Percentiles rank a stretch among this genome's conserved stretches.
Evolutionary conservation across 2,888 invertebrate genomes (phyloP).

Genomic region (Heliconius sara): DNA sequence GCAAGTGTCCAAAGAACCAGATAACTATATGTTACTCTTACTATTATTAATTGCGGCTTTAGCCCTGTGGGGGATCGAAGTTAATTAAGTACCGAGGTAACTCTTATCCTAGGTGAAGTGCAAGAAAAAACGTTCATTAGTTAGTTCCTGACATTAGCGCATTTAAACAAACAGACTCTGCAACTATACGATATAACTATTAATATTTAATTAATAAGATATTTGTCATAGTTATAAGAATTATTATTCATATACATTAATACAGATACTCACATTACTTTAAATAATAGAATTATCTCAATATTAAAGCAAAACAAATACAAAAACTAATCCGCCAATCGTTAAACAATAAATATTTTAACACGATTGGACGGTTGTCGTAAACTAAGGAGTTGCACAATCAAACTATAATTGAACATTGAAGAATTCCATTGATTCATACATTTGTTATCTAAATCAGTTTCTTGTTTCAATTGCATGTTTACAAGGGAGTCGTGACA

Average conservation of each 20-base stretch:
- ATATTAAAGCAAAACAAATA: neutral
- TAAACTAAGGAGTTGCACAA: neutral
- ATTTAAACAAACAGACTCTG: too few relatives aligned
- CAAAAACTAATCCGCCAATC: neutral
- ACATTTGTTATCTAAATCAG: constrained; percentile 44
- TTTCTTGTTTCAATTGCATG: constrained; percentile 44
- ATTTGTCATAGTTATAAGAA: neutral
- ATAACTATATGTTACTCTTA: too few relatives aligned
- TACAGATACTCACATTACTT: neutral
- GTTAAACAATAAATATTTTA: neutral
- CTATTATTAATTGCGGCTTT: too few relatives aligned
- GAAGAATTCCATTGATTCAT: constrained; percentile 42
- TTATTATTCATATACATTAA: neutral
- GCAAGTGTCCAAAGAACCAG: too few relatives aligned
- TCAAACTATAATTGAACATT: constrained; percentile 5
- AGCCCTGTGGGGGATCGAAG: too few relatives aligned
- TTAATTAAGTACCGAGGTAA: too few relatives aligned
- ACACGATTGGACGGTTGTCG: neutral
- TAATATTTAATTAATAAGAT: too few relatives aligned
- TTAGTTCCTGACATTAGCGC: too few relatives aligned
- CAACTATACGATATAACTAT: too few relatives aligned
- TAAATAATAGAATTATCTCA: neutral
- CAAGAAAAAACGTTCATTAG: too few relatives aligned
- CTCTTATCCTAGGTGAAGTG: too few relatives aligned
- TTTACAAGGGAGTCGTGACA: constrained; percentile 44